Evolutionary conservation across 2,888 invertebrate species (phyloP).

Genomic region (Sthenelais limicola): DNA sequence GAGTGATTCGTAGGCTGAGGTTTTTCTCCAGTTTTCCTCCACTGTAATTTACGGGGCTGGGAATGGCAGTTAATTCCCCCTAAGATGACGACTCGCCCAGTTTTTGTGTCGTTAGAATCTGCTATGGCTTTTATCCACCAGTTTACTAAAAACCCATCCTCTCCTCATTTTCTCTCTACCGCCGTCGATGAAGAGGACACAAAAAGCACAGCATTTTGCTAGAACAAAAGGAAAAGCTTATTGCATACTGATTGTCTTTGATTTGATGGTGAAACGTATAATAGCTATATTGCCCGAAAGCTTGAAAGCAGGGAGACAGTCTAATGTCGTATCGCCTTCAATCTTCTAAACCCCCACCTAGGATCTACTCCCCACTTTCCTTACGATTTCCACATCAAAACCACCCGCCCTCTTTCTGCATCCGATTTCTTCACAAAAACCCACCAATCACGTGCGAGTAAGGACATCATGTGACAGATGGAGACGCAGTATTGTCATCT

Average conservation of each 20-base stretch:
- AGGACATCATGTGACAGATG: conserved; percentile 25
- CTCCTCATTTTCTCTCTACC: conserved; percentile 36
- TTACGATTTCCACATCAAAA: too few species aligned
- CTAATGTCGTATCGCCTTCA: too few species aligned
- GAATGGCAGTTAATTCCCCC: conserved; percentile 36
- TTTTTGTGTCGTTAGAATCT: background rate
- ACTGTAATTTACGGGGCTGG: conserved; percentile 17
- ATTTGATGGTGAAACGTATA: conserved; percentile 33
- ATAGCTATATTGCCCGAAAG: conserved; percentile 39
- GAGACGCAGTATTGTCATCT: conserved; percentile 21
- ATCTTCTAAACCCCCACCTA: too few species aligned
- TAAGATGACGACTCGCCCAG: conserved; percentile 14
- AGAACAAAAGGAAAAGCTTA: conserved; percentile 31
- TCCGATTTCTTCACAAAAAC: too few species aligned
- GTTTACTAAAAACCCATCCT: too few species aligned
- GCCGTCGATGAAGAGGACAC: conserved; percentile 27
- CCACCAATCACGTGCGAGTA: conserved; percentile 8
- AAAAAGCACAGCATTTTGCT: conserved; percentile 7
- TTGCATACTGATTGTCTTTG: conserved; percentile 37
- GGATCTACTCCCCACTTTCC: too few species aligned
- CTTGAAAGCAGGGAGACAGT: too few species aligned
- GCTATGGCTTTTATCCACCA: background rate
- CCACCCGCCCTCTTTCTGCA: too few species aligned
- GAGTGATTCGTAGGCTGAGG: background rate
- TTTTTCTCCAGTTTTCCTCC: conserved; percentile 29